These are phyloP conservation scores for Dendronephthya gigantea DNA, from an alignment of 64 coral and sea anemone genomes.

Conservation along the genomic window DNA sequence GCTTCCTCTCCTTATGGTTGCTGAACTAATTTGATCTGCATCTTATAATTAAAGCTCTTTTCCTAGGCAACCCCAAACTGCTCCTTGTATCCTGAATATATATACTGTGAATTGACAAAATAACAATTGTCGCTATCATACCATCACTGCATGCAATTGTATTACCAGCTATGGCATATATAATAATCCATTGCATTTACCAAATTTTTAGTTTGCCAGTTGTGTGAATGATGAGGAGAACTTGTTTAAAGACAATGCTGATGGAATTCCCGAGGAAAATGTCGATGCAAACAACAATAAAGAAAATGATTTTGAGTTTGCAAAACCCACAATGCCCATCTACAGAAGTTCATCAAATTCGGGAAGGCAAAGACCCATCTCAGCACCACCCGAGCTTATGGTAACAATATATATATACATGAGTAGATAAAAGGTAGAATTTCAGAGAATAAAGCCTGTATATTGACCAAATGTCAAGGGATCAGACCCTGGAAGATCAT, in stretches of 20 bases:
- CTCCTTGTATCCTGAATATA: too few relatives aligned
- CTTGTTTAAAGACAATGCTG: not conserved
- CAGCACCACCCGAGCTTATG: not conserved
- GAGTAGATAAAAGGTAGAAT: not conserved
- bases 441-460: not conserved
- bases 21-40: too few relatives aligned
- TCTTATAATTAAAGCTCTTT: too few relatives aligned
- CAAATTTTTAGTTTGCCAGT: not conserved
- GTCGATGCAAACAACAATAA: not conserved
- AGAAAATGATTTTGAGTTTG: slow-evolving; percentile 1
- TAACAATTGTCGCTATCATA: too few relatives aligned
- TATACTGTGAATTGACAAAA: too few relatives aligned
- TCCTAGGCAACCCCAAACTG: too few relatives aligned
- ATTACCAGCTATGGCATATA: too few relatives aligned
- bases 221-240: not conserved
- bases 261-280: not conserved
- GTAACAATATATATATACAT: not conserved
- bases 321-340: not conserved
- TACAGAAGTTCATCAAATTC: not conserved
- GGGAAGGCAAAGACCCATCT: not conserved
- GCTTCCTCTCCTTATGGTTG: too few relatives aligned
- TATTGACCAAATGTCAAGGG: too few relatives aligned
- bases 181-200: too few relatives aligned
- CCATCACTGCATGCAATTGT: too few relatives aligned
- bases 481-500: too few relatives aligned